Evolutionary conservation across 2,888 invertebrate species (phyloP).

Genomic region (Mesoligia furuncula): DNA sequence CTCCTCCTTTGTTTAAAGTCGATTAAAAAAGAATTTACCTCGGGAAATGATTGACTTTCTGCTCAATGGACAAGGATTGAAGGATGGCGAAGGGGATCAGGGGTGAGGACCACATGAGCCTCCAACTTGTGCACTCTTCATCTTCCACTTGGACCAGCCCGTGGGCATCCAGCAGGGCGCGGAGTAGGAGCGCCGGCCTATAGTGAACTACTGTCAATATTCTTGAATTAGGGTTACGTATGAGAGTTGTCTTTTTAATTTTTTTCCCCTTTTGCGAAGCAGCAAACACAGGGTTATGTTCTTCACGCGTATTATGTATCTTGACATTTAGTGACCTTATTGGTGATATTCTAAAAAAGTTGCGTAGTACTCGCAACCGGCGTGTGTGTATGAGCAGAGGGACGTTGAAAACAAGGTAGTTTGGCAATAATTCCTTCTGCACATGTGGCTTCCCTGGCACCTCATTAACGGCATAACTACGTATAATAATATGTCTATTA

Average conservation of each 20-base stretch:
- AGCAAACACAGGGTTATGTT: neutral
- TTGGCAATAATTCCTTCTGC: too few species aligned
- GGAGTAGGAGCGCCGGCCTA: constrained; percentile 41
- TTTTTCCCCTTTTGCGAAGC: neutral
- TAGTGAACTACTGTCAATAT: constrained; percentile 62
- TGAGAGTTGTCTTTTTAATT: neutral
- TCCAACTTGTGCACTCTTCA: constrained; percentile 57
- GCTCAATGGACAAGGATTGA: constrained; percentile 53
- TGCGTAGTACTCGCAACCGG: too few species aligned
- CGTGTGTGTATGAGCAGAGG: too few species aligned
- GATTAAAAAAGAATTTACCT: constrained; percentile 61
- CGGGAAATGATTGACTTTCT: constrained; percentile 72
- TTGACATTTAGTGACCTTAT: too few species aligned
- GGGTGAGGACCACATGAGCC: constrained; percentile 68
- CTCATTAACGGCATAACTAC: too few species aligned
- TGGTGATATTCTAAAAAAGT: too few species aligned
- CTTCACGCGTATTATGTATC: neutral
- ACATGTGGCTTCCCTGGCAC: too few species aligned
- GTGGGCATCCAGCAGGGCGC: constrained; percentile 67
- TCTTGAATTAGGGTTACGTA: constrained; percentile 37
- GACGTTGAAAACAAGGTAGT: too few species aligned
- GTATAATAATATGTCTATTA: too few species aligned
- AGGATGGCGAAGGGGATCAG: constrained; percentile 61
- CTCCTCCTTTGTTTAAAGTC: neutral
- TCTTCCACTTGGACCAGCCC: constrained; percentile 63